Conservation (phyloP, 1,140 invertebrate genomes). For the Rhagoletis pomonella region DNA sequence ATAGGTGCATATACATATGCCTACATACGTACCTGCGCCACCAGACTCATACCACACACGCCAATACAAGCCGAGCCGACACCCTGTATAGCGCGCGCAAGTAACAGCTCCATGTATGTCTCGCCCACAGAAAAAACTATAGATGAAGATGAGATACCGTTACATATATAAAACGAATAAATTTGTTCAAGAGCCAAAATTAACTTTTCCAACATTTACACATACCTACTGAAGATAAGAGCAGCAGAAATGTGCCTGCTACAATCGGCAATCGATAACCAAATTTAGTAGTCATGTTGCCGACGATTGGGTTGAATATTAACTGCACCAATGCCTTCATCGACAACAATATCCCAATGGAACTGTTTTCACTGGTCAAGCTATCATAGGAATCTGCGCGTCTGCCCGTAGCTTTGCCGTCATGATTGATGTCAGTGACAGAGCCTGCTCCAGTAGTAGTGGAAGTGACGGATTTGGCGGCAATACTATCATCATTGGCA, state of each 20-base stretch:
- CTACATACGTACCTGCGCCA: conserved; percentile 72
- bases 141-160: not conserved
- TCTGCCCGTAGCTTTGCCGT: conserved; percentile 16
- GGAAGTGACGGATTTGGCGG: not conserved
- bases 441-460: not conserved
- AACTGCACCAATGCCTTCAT: conserved; percentile 92
- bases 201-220: conserved; percentile 59
- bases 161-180: not conserved
- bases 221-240: conserved; percentile 88
- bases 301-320: conserved; percentile 87
- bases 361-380: conserved; percentile 80
- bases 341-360: conserved; percentile 87
- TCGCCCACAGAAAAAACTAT: conserved; percentile 89
- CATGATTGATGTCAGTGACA: not conserved
- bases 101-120: conserved; percentile 83
- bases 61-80: conserved; percentile 88
- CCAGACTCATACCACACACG: conserved; percentile 83
- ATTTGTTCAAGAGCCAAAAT: not conserved
- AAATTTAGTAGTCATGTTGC: conserved; percentile 78
- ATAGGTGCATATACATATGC: not conserved
- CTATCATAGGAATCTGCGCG: conserved; percentile 59
- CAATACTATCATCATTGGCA: not conserved
- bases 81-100: conserved; percentile 90
- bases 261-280: conserved; percentile 90
- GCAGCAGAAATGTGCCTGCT: conserved; percentile 86